Evolutionary conservation across 2,113 vertebrate genomes (phyloP).

Genomic region (Xenopus laevis): DNA sequence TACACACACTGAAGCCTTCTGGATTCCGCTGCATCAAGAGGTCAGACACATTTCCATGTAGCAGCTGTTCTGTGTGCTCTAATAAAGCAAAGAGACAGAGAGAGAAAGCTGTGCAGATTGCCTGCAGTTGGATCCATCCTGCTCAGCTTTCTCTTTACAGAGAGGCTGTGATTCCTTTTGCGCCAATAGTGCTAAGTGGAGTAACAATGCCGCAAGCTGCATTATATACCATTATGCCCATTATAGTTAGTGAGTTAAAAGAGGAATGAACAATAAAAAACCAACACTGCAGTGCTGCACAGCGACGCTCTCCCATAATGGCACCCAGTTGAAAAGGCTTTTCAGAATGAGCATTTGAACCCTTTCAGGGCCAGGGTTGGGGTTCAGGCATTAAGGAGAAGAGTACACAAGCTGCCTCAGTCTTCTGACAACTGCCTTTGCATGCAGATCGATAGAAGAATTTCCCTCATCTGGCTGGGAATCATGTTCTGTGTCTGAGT

Average conservation of each 20-base stretch:
- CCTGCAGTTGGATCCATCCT: no score
- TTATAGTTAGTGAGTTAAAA: background rate
- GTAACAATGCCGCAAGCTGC: background rate
- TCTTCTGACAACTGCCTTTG: conserved; percentile 18
- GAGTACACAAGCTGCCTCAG: conserved; percentile 5
- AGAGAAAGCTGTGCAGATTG: no score
- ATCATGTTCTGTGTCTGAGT: background rate
- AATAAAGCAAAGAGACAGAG: no score
- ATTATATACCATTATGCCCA: background rate
- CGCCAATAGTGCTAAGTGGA: no score
- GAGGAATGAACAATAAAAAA: background rate
- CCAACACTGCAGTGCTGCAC: no score
- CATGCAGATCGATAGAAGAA: conserved; percentile 13
- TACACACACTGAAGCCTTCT: background rate
- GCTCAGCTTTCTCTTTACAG: no score
- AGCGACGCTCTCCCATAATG: no score
- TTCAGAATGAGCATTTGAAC: no score
- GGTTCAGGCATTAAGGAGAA: no score
- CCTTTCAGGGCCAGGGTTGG: no score
- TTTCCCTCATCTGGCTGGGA: background rate
- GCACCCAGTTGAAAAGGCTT: no score
- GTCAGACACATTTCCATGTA: conserved; percentile 16
- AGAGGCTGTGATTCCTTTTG: no score
- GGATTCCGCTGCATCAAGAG: conserved; percentile 23
- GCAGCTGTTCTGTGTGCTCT: conserved; percentile 17